Conservation (phyloP, 2,888 invertebrate species). For the Trichacis sp. region DNA sequence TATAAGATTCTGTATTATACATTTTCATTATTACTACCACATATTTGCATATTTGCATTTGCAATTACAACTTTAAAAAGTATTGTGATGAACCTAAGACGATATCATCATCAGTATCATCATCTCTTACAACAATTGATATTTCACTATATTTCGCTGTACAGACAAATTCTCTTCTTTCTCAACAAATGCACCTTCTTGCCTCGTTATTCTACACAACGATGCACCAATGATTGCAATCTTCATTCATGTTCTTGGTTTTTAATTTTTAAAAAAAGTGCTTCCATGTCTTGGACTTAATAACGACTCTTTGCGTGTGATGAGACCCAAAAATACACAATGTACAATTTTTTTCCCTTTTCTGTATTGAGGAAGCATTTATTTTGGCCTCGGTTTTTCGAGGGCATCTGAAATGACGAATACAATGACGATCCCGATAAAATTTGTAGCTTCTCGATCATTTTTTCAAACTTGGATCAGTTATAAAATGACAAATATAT, state of each 20-base stretch:
- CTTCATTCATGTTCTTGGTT: too few relatives aligned
- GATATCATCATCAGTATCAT: constrained; percentile 35
- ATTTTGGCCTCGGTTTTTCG: too few relatives aligned
- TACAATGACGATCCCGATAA: too few relatives aligned
- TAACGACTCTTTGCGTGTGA: too few relatives aligned
- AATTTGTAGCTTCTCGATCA: too few relatives aligned
- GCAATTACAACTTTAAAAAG: too few relatives aligned
- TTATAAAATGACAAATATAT: constrained; percentile 19
- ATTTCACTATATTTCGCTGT: constrained; percentile 46
- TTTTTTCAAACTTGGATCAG: not conserved
- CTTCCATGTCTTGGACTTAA: constrained; percentile 14
- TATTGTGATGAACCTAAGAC: too few relatives aligned
- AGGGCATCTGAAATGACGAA: too few relatives aligned
- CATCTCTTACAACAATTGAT: constrained; percentile 47
- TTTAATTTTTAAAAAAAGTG: constrained; percentile 37
- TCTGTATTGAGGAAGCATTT: too few relatives aligned
- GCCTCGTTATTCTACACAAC: too few relatives aligned
- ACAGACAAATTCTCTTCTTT: constrained; percentile 8
- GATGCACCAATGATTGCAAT: too few relatives aligned
- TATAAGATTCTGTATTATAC: constrained; percentile 62
- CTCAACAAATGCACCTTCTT: constrained; percentile 25
- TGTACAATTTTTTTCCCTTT: constrained; percentile 13
- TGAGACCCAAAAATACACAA: constrained; percentile 29
- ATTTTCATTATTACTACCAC: constrained; percentile 49
- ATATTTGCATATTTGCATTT: constrained; percentile 21